Evolutionary conservation across 2,797 vertebrate genomes (phyloP).

Genomic region (Varecia variegata): DNA sequence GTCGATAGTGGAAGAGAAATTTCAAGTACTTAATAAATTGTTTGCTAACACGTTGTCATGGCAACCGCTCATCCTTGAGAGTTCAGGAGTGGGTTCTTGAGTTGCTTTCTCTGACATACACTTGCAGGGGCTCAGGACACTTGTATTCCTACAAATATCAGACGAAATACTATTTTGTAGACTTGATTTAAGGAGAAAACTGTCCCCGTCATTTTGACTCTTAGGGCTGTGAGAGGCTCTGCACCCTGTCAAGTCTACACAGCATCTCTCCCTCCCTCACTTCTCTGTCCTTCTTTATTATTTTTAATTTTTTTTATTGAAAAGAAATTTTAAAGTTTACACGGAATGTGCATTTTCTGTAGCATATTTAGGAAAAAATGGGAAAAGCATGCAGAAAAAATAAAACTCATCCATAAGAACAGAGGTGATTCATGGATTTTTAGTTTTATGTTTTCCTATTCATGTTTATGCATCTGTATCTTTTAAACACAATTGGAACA

Average conservation of each 20-base stretch:
- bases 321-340: background rate
- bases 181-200: background rate
- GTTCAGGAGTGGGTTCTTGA: slow-evolving; percentile 24
- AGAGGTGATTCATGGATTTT: background rate
- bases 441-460: background rate
- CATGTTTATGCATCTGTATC: background rate
- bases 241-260: background rate
- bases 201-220: background rate
- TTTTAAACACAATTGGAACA: slow-evolving; percentile 38
- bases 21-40: slow-evolving; percentile 57
- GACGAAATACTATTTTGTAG: slow-evolving; percentile 16
- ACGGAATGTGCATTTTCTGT: background rate
- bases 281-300: background rate
- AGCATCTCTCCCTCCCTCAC: background rate
- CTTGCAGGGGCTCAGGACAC: slow-evolving; percentile 4
- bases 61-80: slow-evolving; percentile 41
- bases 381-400: background rate
- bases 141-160: slow-evolving; percentile 22
- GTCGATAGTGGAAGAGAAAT: slow-evolving; percentile 47
- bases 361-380: background rate
- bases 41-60: slow-evolving; percentile 59
- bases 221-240: background rate
- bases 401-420: background rate
- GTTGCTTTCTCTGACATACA: background rate
- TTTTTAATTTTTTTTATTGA: background rate